phyloP scores from a whole-genome alignment of 2,797 vertebrate species.

The Enteromius viviparus region DNA sequence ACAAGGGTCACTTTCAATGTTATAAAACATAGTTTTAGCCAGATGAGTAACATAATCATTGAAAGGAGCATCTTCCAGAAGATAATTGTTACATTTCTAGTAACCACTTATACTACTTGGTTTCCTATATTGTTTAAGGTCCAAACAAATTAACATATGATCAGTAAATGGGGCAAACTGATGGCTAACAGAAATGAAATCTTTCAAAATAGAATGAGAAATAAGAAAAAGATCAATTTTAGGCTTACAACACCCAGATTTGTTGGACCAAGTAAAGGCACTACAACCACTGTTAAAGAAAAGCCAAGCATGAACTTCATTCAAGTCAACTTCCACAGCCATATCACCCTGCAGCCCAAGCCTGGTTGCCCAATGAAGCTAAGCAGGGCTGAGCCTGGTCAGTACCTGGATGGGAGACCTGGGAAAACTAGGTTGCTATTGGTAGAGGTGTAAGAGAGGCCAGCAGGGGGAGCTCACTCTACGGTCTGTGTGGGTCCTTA shows the following conservation, averaged over 20 bases:
- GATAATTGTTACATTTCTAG: neutral
- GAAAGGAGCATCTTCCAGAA: neutral
- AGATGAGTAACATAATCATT: neutral
- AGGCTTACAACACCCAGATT: neutral
- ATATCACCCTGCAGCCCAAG: no score
- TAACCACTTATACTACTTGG: neutral
- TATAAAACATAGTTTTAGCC: neutral
- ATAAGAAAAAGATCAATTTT: neutral
- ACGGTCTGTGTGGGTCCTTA: no score
- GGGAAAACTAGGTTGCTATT: no score
- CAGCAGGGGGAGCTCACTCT: no score
- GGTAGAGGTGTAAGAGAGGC: no score
- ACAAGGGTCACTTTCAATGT: neutral
- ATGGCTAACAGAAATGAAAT: neutral
- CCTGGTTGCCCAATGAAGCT: no score
- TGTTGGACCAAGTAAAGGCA: neutral
- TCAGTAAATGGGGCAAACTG: neutral
- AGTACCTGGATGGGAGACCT: no score
- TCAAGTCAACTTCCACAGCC: no score
- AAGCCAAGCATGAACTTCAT: neutral
- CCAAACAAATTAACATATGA: neutral
- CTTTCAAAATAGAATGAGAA: constrained; percentile 5
- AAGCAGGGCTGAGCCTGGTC: no score
- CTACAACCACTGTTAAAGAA: neutral
- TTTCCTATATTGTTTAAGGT: neutral